Evolutionary conservation across 2,113 vertebrate genomes (phyloP).

Genomic region (Amazona vittata): DNA sequence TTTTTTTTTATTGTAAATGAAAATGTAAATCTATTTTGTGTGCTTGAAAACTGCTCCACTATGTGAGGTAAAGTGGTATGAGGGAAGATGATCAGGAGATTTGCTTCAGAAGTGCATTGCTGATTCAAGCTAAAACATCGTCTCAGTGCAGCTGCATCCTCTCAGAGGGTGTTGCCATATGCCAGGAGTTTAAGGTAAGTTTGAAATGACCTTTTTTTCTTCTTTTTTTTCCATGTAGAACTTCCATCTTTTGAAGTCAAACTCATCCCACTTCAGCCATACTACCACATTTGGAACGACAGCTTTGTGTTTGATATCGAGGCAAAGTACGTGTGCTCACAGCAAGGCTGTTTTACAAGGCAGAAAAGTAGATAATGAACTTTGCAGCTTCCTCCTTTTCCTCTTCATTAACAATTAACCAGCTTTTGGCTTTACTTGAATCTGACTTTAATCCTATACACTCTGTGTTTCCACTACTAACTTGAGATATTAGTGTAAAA

Average conservation of each 20-base stretch:
- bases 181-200: not conserved
- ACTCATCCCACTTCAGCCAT: constrained; percentile 58
- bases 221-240: constrained; percentile 38
- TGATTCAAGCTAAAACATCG: not conserved
- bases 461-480: not conserved
- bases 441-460: not conserved
- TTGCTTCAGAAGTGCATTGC: not conserved
- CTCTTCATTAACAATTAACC: not conserved
- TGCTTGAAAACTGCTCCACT: not conserved
- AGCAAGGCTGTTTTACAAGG: not conserved
- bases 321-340: constrained; percentile 62
- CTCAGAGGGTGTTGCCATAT: not conserved
- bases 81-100: not conserved
- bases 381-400: not conserved
- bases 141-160: not conserved
- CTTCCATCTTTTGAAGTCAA: constrained; percentile 77
- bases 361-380: not conserved
- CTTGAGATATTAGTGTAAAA: not conserved
- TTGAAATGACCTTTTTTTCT: not conserved
- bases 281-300: constrained; percentile 53
- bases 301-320: constrained; percentile 64
- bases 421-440: not conserved
- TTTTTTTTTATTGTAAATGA: not conserved
- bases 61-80: not conserved
- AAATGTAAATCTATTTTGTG: not conserved